Base-by-base conservation (phyloP, 2,113 vertebrate genomes). In the Dolichotis patagonum region DNA sequence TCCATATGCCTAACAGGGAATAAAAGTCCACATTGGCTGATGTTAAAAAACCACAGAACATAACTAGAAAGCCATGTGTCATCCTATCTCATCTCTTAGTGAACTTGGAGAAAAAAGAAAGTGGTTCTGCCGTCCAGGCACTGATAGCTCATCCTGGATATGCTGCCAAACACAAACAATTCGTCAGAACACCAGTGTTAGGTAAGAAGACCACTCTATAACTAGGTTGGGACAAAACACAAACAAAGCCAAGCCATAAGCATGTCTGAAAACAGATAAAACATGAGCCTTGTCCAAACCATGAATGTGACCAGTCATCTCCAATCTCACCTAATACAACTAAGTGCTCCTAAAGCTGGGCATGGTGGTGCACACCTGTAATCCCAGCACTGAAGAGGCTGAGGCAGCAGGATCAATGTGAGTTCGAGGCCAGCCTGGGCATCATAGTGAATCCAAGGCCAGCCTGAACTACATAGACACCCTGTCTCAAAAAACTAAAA, bases 261-360 rank as follows among this genome's bases (percentile, higher is more conserved):
- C 89, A 67, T 14, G 19, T 81, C 65, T 85, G 90, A 88, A 78
- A 80, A 41, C 20, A 7, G 78, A 91, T 73, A 80, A 93, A 93
- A 84, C 71, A 80, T 24, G 63, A 87, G 88, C 84, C 28, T 87
- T 71, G 43, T 73, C 87, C 90, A 96, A 89, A 86, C 67, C 86
- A 84, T 91, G 82, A 43, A 83, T 26, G 63, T 62, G 56, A 85
- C 35, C 56, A 60, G 81, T 46, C n/a, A 82, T 24, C 67, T 62
- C 28, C 1, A 38, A 38, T 38, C 94, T 54, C 43, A 87, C 71
- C 78, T 93, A 43, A 73, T 8, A 19, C 20, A 26, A 85, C 43
- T 4, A 7, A 49, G 13, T 49, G 43, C 75, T 78, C 43, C 43
- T 49, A 49, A 49, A 49, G 13, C 43, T 5, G 75, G 43, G 28